Conservation (phyloP, 2,113 vertebrate species). For the Petaurus breviceps region DNA sequence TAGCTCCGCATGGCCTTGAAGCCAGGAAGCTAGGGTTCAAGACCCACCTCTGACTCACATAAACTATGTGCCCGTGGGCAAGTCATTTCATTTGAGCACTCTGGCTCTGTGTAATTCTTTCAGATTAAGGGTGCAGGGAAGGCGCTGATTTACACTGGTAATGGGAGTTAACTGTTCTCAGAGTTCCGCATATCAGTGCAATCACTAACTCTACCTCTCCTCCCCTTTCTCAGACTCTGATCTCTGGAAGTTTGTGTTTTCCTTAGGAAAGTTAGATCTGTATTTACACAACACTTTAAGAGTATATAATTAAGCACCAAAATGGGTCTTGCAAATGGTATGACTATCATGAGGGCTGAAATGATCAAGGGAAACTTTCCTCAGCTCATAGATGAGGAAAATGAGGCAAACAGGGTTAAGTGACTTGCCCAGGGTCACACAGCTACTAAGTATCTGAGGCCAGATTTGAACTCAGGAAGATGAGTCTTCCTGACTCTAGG, state of each 20-base stretch:
- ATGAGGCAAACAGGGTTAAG: not conserved
- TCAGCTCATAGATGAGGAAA: not conserved
- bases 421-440: not conserved
- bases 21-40: not conserved
- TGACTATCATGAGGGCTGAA: not conserved
- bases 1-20: not conserved
- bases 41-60: not conserved
- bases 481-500: not conserved
- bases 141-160: not conserved
- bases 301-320: not conserved
- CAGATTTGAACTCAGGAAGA: not conserved
- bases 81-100: not conserved
- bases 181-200: not conserved
- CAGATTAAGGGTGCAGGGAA: not conserved
- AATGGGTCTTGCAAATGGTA: not conserved
- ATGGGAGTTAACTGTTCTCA: not conserved
- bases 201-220: not conserved
- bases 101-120: not conserved
- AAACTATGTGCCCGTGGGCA: not conserved
- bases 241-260: not conserved
- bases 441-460: not conserved
- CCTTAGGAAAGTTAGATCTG: not conserved
- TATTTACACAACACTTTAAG: not conserved
- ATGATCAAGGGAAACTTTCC: not conserved
- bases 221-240: not conserved